Evolutionary conservation across 2,888 invertebrate species (phyloP), one percentile per base, ranked within the genome.

Genomic region (Agrenia bidenticulata): DNA sequence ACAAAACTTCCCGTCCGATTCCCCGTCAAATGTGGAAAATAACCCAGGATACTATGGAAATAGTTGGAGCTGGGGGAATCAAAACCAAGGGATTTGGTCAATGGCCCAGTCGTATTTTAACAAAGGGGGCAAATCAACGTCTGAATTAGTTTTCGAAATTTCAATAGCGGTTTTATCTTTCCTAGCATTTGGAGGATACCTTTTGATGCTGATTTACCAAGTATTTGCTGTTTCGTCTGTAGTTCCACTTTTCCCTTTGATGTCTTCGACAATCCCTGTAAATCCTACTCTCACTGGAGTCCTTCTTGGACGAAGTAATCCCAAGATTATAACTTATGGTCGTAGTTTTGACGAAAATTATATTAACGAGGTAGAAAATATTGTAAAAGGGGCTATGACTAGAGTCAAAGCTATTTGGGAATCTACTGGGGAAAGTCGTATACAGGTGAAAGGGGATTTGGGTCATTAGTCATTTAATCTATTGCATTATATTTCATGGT

Each of bases 111-210:
- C 66, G 15, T 66, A 64, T 39, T 66, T 66, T 15, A 64, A 58
- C 39, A 63, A 65, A 42, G 53, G 66, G n/a, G 63, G 68, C n/a
- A 60, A 61, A 2, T 57, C 56, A 9, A 60, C 55, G 15, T n/a
- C 61, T 1, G 27, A 68, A 27, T 68, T 70, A 45, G 54, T 64
- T 60, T 69, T 73, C 21, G 70, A 69, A 58, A 42, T 67, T 1
- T 60, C 66, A 2, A 61, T 73, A 19, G 64, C 57, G 13, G 27
- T 70, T 27, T 51, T 73, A 24, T 88, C 92, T 0, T 92, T 92
- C 80, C 80, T 92, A 7, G 92, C 92, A 0, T 92, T 92, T 77
- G 92, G 90, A 0, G 92, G 91, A 1, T 92, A 92, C 78, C 80
- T 92, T 1, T 9, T 58, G 1, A 69, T 67, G 60, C 59, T 72